Conservation (phyloP, 2,888 invertebrate species). For the Yponomeuta evonymella region DNA sequence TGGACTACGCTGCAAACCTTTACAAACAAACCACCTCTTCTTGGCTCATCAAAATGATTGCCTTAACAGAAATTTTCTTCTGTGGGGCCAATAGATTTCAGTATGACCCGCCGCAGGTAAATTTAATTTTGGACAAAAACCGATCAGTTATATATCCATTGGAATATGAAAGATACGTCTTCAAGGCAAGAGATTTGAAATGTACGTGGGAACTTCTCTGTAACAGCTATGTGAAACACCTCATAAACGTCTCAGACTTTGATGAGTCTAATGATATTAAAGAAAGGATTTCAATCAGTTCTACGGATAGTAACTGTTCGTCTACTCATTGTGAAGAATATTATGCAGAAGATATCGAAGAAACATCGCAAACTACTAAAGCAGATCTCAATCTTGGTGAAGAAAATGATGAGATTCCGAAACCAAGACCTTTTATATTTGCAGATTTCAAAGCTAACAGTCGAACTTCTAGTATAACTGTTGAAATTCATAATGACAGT, state of each 20-base stretch:
- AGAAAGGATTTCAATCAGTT: constrained; percentile 56
- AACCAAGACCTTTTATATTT: constrained; percentile 71
- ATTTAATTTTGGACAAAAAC: constrained; percentile 78
- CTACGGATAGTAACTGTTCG: constrained; percentile 56
- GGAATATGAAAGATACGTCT: constrained; percentile 76
- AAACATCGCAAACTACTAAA: constrained; percentile 18
- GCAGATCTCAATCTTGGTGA: constrained; percentile 22
- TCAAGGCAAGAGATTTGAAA: constrained; percentile 77
- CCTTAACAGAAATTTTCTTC: constrained; percentile 89
- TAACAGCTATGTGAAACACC: constrained; percentile 71
- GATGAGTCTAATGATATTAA: constrained; percentile 51
- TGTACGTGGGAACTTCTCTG: constrained; percentile 79
- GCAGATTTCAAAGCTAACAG: constrained; percentile 73
- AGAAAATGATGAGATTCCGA: constrained; percentile 31
- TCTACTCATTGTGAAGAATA: constrained; percentile 59
- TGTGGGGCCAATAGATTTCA: constrained; percentile 81
- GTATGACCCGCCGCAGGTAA: constrained; percentile 77
- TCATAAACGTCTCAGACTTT: constrained; percentile 57
- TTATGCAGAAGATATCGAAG: constrained; percentile 38
- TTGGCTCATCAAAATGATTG: constrained; percentile 92
- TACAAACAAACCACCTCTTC: constrained; percentile 95
- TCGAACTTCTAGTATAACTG: constrained; percentile 27
- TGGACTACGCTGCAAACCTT: constrained; percentile 91
- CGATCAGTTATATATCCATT: constrained; percentile 72
- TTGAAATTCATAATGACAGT: constrained; percentile 21